Evolutionary conservation across 2,888 invertebrate genomes (phyloP).

Genomic region (Neoascia interrupta): DNA sequence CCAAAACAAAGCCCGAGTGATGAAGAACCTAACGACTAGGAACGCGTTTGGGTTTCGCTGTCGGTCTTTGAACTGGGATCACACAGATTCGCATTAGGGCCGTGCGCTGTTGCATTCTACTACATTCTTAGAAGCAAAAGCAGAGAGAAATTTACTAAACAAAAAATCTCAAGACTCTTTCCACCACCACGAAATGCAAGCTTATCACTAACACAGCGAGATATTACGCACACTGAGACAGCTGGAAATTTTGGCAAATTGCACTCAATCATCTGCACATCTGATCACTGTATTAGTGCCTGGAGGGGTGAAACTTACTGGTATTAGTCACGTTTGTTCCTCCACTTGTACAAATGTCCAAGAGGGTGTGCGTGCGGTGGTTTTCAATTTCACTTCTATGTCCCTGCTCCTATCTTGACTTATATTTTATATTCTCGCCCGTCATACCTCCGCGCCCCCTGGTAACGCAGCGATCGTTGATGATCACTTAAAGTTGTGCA

Average conservation of each 20-base stretch:
- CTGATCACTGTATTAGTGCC: constrained; percentile 14
- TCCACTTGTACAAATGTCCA: too few relatives aligned
- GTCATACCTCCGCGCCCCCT: background rate
- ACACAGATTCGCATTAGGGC: constrained; percentile 56
- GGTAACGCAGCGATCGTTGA: constrained; percentile 3
- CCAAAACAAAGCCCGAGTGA: background rate
- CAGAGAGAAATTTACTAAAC: constrained; percentile 14
- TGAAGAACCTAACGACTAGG: constrained; percentile 20
- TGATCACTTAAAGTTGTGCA: constrained; percentile 30
- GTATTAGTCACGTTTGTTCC: constrained; percentile 59
- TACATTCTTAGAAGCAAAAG: constrained; percentile 49
- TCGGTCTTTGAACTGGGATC: constrained; percentile 66
- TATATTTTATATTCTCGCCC: constrained; percentile 55
- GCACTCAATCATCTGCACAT: constrained; percentile 50
- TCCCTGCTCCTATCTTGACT: constrained; percentile 65
- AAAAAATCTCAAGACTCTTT: too few relatives aligned
- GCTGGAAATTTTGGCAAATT: constrained; percentile 60
- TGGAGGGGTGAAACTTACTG: constrained; percentile 32
- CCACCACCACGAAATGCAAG: background rate
- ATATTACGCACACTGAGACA: constrained; percentile 16
- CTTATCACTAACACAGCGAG: background rate
- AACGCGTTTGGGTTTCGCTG: constrained; percentile 51
- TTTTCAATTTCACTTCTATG: constrained; percentile 62
- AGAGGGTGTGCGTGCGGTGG: constrained; percentile 19
- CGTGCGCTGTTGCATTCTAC: constrained; percentile 37